Base-by-base conservation (phyloP, 2,888 invertebrate genomes). In the Poecilobothrus nobilitatus region DNA sequence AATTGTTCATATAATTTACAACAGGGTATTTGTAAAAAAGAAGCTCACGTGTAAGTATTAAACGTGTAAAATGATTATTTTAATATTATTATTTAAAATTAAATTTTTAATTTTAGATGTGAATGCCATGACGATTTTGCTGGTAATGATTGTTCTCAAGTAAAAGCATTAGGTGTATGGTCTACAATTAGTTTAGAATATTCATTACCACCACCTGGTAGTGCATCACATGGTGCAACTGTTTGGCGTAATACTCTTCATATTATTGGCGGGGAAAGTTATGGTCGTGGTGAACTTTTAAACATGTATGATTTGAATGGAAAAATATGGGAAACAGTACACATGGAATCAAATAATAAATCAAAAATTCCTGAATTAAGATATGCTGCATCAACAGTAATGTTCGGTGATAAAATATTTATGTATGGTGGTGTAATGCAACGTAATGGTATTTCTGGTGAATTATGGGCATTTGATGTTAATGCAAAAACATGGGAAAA, bases 381-480 rank as follows among this genome's bases (percentile, higher is more conserved):
- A 69, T 97, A 95, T 80, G 95, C 94, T 5, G 96, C 97, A 80
- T 91, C 96, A 0, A 91, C 95, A 62, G 92, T 96, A 1, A 82
- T 93, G 72, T 91, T 91, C 79, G 92, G 92, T 71, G 93, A 95
- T 81, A 94, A 91, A 83, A 87, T 98, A 64, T 95, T 93, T 77
- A 88, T 98, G 82, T 98, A 93, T 78, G 98, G 99, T 1, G 99
- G 99, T 0, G 92, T 96, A 0, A 84, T 90, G 69, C 84, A 84
- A 0, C 76, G 83, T 0, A 83, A 83, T 0, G 81, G 81, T 41
- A 86, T 86, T 18, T 85, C 84, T 0, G 86, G 86, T 74, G 96
- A 97, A 79, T 82, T 99, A 63, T 99, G 97, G 97, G 87, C 91
- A 2, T 92, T 92, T 74, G 90, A 93, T 77, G 86, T 95, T 0